phyloP scores from a whole-genome alignment of 1,140 invertebrate species.

The Platorchestia sp. region DNA sequence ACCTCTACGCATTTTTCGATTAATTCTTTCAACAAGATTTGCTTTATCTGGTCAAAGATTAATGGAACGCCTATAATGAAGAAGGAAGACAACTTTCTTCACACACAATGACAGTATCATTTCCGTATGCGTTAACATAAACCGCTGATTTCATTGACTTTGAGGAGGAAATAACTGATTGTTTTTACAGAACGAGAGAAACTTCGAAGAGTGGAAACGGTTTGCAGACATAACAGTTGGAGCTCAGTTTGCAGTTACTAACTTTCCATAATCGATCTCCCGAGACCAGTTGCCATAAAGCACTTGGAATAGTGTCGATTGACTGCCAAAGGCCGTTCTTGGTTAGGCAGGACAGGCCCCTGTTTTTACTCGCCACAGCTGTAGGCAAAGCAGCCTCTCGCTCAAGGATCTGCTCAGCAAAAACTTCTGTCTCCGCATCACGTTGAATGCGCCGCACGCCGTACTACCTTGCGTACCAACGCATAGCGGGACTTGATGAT shows the following conservation, averaged over 20 bases:
- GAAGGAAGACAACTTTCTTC: no score
- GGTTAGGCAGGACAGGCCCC: neutral
- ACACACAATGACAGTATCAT: no score
- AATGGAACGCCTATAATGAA: no score
- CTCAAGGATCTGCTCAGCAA: neutral
- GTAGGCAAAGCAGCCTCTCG: neutral
- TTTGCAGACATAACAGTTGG: neutral
- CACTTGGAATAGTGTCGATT: neutral
- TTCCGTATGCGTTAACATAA: neutral
- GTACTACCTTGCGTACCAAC: neutral
- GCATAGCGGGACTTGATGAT: neutral
- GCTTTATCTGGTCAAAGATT: no score
- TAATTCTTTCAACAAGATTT: no score
- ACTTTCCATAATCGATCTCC: neutral
- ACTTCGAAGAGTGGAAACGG: neutral
- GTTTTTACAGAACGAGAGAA: no score
- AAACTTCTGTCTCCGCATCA: neutral
- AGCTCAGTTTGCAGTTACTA: neutral
- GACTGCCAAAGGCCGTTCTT: neutral
- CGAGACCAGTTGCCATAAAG: neutral
- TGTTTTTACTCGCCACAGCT: neutral
- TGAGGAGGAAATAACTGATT: neutral
- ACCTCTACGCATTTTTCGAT: no score
- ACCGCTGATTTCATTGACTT: neutral
- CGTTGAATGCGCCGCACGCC: neutral